Conservation (phyloP, 37 sponge, comb jelly and placozoan genomes). For the Aplysina aerophoba region DNA sequence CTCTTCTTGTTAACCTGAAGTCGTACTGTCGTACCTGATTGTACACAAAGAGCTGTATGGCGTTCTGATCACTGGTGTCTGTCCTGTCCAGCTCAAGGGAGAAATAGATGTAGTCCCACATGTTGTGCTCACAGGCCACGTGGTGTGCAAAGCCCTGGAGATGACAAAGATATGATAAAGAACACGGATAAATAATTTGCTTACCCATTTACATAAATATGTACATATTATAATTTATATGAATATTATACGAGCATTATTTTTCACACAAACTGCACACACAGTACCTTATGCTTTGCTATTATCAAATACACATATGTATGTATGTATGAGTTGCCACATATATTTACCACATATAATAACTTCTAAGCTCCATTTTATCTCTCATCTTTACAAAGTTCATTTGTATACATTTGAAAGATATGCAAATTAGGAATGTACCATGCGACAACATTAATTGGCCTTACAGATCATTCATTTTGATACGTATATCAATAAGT, state of each 20-base stretch:
- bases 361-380: no score
- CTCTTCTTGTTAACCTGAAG: background rate
- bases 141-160: constrained; percentile 55
- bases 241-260: no score
- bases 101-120: constrained; percentile 66
- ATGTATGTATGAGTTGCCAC: no score
- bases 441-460: no score
- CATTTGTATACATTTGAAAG: no score
- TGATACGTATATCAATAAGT: background rate
- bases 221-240: no score
- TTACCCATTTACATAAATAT: background rate
- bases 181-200: no score
- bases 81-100: constrained; percentile 45
- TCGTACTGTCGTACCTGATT: constrained; percentile 37
- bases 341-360: no score
- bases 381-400: no score
- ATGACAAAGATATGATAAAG: background rate
- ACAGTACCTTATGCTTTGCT: background rate
- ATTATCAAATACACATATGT: background rate
- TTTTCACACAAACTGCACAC: background rate
- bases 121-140: constrained; percentile 60
- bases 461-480: no score
- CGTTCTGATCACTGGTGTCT: constrained; percentile 41
- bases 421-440: no score
- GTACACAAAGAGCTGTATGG: constrained; percentile 43